Conservation (phyloP, 2,888 invertebrate genomes). For the Lingula anatina region DNA sequence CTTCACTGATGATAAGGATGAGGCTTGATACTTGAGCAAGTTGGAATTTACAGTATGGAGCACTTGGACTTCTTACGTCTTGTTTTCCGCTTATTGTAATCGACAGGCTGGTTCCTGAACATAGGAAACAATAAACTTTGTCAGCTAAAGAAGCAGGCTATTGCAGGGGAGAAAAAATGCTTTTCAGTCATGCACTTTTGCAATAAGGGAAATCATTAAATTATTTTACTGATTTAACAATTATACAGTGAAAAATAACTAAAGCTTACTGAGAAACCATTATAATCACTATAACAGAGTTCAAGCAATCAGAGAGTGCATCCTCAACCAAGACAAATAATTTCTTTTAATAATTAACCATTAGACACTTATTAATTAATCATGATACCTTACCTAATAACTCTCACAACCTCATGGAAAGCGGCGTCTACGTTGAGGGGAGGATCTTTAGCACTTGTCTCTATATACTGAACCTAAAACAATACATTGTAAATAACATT, state of each 20-base stretch:
- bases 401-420: slow-evolving; percentile 72
- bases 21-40: no score
- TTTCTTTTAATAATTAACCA: neutral
- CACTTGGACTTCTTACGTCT: no score
- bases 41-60: no score
- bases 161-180: no score
- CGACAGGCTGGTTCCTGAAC: slow-evolving; percentile 28
- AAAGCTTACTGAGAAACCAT: no score
- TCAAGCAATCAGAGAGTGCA: neutral
- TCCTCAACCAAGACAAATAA: neutral
- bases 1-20: no score
- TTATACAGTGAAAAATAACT: neutral
- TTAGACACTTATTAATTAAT: neutral
- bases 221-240: no score
- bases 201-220: neutral
- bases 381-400: slow-evolving; percentile 44
- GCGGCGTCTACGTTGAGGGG: slow-evolving; percentile 83
- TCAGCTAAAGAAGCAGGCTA: neutral
- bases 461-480: slow-evolving; percentile 78
- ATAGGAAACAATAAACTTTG: slow-evolving; percentile 1
- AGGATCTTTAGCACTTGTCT: slow-evolving; percentile 89
- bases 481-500: slow-evolving; percentile 86
- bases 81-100: slow-evolving; percentile 24
- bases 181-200: no score
- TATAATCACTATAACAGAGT: neutral